Base-by-base conservation (phyloP, 2,797 vertebrate genomes). In the Siniperca undulata region DNA sequence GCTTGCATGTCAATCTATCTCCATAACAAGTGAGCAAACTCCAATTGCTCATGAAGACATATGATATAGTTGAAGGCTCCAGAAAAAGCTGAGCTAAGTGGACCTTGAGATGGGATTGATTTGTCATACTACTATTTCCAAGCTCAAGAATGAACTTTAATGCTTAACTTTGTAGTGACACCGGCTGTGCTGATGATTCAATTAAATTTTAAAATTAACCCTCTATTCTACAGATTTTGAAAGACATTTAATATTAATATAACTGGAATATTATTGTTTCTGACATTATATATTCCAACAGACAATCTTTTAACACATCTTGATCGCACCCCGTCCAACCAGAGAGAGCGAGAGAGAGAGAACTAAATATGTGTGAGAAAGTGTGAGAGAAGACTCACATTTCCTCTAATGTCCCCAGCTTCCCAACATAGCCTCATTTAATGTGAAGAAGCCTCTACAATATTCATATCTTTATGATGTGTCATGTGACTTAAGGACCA, bases 401-500 rank as follows among this genome's bases (percentile, higher is more conserved):
- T 82, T 72, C 9, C 53, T 52, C 34, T 62, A 52, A 81, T 83
- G 58, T 80, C 72, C 53, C 42, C 46, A 55, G 27, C 48, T 59
- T 83, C 44, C 50, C 36, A 27, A 48, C 53, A 67, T 9, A 70
- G 76, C 40, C 68, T 77, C 50, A 59, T 34, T 84, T 74, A 56
- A 88, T 48, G 50, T 78, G 78, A 83, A 66, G 30, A 80, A 79
- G 66, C 74, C 40, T 38, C 22, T 86, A 53, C 58, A 89, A 82
- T 71, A 84, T 70, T 80, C 53, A 85, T 59, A 40, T 73, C 46
- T 78, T 78, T 74, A 80, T 64, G 81, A 77, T 34, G 24, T 58
- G 65, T 74, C 76, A 76, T 77, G 56, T 73, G 38, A 58, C 69
- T 86, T 64, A 55, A 80, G 64, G 70, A 81, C 19, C 69, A 65